Percentiles rank a stretch among this genome's conserved stretches.
These are phyloP conservation scores for Salvator merianae DNA, from an alignment of 2,113 vertebrate genomes.

Conservation along the genomic window DNA sequence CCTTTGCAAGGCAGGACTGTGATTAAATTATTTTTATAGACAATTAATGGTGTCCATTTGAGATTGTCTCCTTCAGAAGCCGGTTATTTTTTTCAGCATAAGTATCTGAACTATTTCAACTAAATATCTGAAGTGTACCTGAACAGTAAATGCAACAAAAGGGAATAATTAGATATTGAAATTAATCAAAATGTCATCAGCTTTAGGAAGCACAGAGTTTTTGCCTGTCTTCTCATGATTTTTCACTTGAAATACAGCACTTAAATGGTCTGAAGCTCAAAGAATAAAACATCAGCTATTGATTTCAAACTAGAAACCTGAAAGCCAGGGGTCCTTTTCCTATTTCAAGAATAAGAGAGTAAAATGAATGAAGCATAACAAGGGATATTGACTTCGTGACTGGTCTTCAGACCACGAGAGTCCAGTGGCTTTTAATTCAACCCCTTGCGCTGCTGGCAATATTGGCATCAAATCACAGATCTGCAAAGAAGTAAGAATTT, in stretches of 20 bases:
- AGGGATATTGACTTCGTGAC: slow-evolving; percentile 19
- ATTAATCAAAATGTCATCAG: slow-evolving; percentile 4
- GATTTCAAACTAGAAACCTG: slow-evolving; percentile 21
- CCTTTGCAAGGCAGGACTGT: background rate
- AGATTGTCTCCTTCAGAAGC: slow-evolving; percentile 27
- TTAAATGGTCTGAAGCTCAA: background rate
- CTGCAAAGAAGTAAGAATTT: slow-evolving; percentile 1
- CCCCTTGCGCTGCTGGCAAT: background rate
- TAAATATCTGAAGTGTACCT: slow-evolving; percentile 8
- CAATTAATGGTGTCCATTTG: background rate
- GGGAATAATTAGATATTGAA: slow-evolving; percentile 3
- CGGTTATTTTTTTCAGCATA: background rate
- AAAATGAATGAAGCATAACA: slow-evolving; percentile 34
- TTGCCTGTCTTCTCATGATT: background rate
- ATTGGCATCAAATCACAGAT: slow-evolving; percentile 14
- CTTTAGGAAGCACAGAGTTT: background rate
- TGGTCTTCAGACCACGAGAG: background rate
- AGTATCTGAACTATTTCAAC: no score
- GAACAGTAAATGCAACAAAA: slow-evolving; percentile 26
- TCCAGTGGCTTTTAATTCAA: slow-evolving; percentile 31
- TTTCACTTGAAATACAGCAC: background rate
- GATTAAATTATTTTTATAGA: slow-evolving; percentile 16
- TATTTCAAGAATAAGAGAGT: slow-evolving; percentile 8
- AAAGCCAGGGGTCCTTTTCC: slow-evolving; percentile 15
- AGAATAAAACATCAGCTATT: background rate